Evolutionary conservation across 2,113 vertebrate species (phyloP), one percentile per base, ranked within the genome.

Genomic region (Mixornis gularis): DNA sequence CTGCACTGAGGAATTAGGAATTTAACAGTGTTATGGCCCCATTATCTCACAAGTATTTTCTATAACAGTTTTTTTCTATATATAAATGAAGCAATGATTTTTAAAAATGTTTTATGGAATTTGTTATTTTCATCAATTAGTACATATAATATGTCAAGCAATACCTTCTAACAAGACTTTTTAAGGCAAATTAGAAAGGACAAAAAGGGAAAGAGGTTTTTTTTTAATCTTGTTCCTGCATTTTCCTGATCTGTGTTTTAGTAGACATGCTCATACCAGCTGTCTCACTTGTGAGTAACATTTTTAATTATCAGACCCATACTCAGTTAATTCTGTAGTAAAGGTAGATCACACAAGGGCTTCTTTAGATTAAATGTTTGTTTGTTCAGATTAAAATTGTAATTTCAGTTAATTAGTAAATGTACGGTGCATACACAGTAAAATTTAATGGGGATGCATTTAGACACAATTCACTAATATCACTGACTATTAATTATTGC

Each of bases 401-500:
- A 68, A 46, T 89, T 94, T 52, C 41, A 74, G 51, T 85, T 95
- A 87, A 90, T 93, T 92, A 85, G 38, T 70, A 79, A 69, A 40
- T 82, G 21, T 19, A 13, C 81, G 46, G 53, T 93, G 59, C 71
- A 51, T 66, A 41, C 70, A n/a, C 41, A 49, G 14, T 72, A 68
- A 90, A 90, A 85, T 83, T 83, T 71, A 41, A 56, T 89, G 74
- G 66, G 68, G 83, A 48, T 71, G 16, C 40, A 53, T 87, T 94
- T 87, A 83, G 30, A 62, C 1, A 27, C 30, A 91, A 30, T 89
- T 94, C 52, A 79, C 10, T 43, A 69, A 32, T 74, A 93, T 49
- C 19, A 48, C 63, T 85, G 51, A 78, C 82, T 90, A 93, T 92
- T 91, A 93, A 90, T 91, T 93, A 89, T 44, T 90, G 21, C 59